phyloP scores from a whole-genome alignment of 2,113 vertebrate species.

The Protobothrops mucrosquamatus region DNA sequence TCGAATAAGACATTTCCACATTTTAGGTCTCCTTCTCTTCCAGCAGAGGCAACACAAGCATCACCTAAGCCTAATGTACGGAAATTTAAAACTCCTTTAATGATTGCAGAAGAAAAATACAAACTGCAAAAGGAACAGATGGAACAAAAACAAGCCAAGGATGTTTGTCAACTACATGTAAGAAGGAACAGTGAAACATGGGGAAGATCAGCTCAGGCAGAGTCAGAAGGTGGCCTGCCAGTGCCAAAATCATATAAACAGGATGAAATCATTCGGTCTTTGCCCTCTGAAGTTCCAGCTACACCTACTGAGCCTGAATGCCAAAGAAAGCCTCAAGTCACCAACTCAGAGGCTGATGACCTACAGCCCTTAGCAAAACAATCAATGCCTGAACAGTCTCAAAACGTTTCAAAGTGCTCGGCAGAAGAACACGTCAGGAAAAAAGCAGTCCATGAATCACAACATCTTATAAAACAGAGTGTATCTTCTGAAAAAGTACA shows the following conservation, averaged over 20 bases:
- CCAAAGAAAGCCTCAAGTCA: background rate
- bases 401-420: slow-evolving; percentile 57
- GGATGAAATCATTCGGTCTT: background rate
- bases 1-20: slow-evolving; percentile 61
- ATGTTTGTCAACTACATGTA: slow-evolving; percentile 14
- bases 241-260: slow-evolving; percentile 26
- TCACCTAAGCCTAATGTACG: slow-evolving; percentile 74
- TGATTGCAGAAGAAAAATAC: slow-evolving; percentile 87
- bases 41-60: slow-evolving; percentile 63
- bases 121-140: slow-evolving; percentile 74
- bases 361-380: slow-evolving; percentile 42
- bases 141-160: slow-evolving; percentile 65
- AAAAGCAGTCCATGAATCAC: slow-evolving; percentile 59
- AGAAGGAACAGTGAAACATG: slow-evolving; percentile 39
- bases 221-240: slow-evolving; percentile 41
- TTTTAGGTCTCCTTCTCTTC: slow-evolving; percentile 76
- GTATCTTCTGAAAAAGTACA: slow-evolving; percentile 61
- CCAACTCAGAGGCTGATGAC: background rate
- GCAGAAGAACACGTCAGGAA: slow-evolving; percentile 58
- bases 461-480: slow-evolving; percentile 53
- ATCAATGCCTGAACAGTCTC: slow-evolving; percentile 49
- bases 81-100: slow-evolving; percentile 88
- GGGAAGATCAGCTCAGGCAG: slow-evolving; percentile 42
- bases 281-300: background rate
- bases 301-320: background rate